Evolutionary conservation across 2,113 vertebrate species (phyloP).

Genomic region (Mionectes macconnelli): DNA sequence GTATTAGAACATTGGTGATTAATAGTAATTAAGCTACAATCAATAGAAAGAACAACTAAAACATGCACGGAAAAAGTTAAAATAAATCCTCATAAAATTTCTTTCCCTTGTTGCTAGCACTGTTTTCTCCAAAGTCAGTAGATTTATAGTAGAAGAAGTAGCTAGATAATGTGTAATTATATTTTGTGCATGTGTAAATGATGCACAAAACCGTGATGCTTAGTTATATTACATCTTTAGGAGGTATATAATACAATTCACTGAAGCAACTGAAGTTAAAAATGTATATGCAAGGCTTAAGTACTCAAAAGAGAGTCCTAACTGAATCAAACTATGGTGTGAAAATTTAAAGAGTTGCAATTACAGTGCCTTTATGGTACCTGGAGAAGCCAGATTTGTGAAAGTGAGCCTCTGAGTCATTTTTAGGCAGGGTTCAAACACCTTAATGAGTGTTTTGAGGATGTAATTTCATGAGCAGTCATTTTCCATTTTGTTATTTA

Average conservation of each 20-base stretch:
- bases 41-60: neutral
- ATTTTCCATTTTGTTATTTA: neutral
- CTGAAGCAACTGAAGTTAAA: conserved; percentile 62
- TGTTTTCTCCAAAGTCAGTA: neutral
- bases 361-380: conserved; percentile 3
- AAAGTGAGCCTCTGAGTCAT: neutral
- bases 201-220: neutral
- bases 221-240: neutral
- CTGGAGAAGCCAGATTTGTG: neutral
- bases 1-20: neutral
- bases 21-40: neutral
- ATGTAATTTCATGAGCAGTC: neutral
- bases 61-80: neutral
- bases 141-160: neutral
- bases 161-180: neutral
- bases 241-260: neutral
- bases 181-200: neutral
- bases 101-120: neutral
- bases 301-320: conserved; percentile 54
- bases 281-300: conserved; percentile 55
- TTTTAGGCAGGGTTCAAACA: neutral
- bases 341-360: conserved; percentile 61
- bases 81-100: neutral
- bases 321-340: conserved; percentile 59
- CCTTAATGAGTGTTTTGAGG: neutral